Percentiles rank a stretch among this genome's conserved stretches.
These are phyloP conservation scores for Lepisosteus osseus DNA, from an alignment of 2,113 vertebrate species.

Conservation along the genomic window DNA sequence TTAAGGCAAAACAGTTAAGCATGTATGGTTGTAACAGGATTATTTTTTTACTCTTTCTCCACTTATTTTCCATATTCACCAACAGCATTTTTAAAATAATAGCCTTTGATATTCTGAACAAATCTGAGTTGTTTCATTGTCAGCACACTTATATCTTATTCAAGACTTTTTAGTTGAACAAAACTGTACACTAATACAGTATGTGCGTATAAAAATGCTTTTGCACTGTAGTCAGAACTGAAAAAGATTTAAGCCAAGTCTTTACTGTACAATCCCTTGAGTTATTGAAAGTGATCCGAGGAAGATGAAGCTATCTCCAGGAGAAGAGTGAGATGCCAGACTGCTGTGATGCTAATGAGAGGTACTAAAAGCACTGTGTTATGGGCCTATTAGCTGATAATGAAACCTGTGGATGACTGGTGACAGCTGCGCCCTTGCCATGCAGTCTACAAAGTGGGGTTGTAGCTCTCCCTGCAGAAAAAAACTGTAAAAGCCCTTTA, in stretches of 20 bases:
- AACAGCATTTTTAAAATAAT: background rate
- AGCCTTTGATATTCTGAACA: background rate
- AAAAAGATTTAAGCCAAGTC: too few relatives aligned
- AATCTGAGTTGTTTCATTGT: too few relatives aligned
- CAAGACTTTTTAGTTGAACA: too few relatives aligned
- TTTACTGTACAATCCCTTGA: too few relatives aligned
- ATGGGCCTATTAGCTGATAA: constrained; percentile 64
- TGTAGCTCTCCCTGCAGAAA: constrained; percentile 8
- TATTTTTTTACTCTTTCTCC: background rate
- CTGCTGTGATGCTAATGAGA: constrained; percentile 51
- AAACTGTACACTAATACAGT: too few relatives aligned
- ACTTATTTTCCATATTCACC: background rate
- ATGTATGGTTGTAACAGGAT: too few relatives aligned
- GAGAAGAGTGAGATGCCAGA: constrained; percentile 29
- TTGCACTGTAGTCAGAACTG: too few relatives aligned
- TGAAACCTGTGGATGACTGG: constrained; percentile 59
- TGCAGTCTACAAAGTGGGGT: constrained; percentile 19
- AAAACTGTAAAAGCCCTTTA: constrained; percentile 62
- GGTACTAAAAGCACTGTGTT: constrained; percentile 60
- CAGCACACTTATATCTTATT: too few relatives aligned
- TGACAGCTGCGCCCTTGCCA: background rate
- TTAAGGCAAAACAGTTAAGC: too few relatives aligned
- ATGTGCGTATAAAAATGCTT: too few relatives aligned
- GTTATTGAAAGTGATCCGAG: background rate
- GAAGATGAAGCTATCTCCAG: constrained; percentile 22